Percentiles rank a stretch among this genome's conserved stretches.
Evolutionary conservation across 2,113 vertebrate genomes (phyloP).

Genomic region (Gymnocephalus cernua): DNA sequence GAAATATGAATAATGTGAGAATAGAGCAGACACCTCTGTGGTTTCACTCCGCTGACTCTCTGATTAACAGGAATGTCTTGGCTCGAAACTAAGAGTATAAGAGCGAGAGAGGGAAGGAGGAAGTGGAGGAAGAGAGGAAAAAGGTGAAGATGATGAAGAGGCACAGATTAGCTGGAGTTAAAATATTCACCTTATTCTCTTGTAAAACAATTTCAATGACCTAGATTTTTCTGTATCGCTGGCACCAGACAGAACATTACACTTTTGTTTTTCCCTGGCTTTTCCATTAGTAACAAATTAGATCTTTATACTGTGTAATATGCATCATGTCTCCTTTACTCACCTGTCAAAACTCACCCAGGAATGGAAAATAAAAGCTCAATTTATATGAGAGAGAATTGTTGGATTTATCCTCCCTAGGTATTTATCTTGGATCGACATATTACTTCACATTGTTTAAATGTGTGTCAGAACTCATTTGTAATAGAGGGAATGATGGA

Average conservation of each 20-base stretch:
- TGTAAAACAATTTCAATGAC: not conserved
- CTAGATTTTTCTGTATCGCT: not conserved
- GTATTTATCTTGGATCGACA: conserved; percentile 48
- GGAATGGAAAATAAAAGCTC: not conserved
- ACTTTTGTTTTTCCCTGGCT: conserved; percentile 1
- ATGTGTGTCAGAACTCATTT: conserved; percentile 31
- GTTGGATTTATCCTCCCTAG: conserved; percentile 1
- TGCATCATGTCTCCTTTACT: conserved; percentile 1
- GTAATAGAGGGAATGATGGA: not conserved
- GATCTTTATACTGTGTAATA: not conserved
- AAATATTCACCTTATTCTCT: not conserved
- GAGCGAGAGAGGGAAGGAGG: not conserved
- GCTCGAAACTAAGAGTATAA: conserved; percentile 9
- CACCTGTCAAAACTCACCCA: conserved; percentile 6
- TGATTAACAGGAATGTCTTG: conserved; percentile 71
- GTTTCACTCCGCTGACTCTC: conserved; percentile 53
- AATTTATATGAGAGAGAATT: conserved; percentile 11
- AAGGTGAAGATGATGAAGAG: conserved; percentile 27
- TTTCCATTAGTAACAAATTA: conserved; percentile 21
- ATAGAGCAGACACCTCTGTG: conserved; percentile 65
- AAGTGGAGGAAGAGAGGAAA: not conserved
- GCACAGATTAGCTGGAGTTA: not conserved
- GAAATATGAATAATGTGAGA: conserved; percentile 62
- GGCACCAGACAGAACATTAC: not conserved
- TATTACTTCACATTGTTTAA: conserved; percentile 5